phyloP scores from a whole-genome alignment of 2,113 vertebrate genomes.

The Heteronetta atricapilla region DNA sequence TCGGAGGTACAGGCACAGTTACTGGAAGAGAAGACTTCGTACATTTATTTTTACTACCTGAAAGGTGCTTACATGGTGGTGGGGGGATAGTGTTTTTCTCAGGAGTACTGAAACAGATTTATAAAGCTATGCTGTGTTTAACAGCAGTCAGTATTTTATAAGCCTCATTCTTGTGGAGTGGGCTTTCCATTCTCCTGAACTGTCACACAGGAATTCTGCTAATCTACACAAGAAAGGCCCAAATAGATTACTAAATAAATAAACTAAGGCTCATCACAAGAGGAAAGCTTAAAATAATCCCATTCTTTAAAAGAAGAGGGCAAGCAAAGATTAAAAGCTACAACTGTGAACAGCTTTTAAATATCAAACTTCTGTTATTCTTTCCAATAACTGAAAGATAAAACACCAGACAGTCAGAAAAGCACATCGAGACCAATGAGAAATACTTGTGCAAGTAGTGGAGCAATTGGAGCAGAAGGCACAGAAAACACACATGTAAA shows the following conservation, averaged over 20 bases:
- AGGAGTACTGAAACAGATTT: neutral
- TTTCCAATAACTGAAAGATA: neutral
- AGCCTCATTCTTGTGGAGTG: neutral
- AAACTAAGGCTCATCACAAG: neutral
- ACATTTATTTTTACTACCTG: conserved; percentile 24
- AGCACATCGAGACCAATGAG: neutral
- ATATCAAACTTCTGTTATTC: neutral
- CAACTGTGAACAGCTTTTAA: neutral
- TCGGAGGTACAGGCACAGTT: neutral
- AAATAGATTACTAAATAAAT: neutral
- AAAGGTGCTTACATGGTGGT: neutral
- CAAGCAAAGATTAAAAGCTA: neutral
- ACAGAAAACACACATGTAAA: neutral
- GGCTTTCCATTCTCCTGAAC: neutral
- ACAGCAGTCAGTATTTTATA: neutral
- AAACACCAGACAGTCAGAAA: neutral
- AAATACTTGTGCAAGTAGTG: neutral
- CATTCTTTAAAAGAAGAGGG: neutral
- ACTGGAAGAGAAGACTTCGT: neutral
- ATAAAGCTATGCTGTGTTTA: conserved; percentile 17
- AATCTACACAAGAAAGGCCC: neutral
- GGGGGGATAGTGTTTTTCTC: neutral
- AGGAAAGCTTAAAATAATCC: neutral
- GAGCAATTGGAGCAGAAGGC: neutral
- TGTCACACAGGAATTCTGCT: neutral